Base-by-base conservation (phyloP, 2,797 vertebrate species). In the Falco peregrinus region DNA sequence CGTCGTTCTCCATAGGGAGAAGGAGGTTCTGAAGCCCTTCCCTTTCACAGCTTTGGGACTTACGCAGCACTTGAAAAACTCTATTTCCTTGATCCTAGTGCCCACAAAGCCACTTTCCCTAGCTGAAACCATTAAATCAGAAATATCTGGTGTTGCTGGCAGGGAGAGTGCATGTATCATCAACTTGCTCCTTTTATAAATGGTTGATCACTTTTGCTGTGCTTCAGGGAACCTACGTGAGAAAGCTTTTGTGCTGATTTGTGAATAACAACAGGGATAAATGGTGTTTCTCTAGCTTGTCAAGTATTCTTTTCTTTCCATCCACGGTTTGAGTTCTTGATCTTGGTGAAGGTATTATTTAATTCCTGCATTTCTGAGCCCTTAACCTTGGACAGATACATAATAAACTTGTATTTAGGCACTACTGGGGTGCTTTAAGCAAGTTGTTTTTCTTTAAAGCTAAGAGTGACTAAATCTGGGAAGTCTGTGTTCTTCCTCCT, bases 361-460 rank as follows among this genome's bases (percentile, higher is more conserved):
- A 87, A 63, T 91, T 81, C 87, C 57, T 91, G 7, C n/a, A 33
- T 81, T 91, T 76, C 79, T 63, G 33, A 95, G 78, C 68, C 26
- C 35, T 28, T 90, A 64, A n/a, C 18, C 82, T 71, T 45, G 31
- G 33, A 65, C 53, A 88, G 87, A 85, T 79, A n/a, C 25, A 43
- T 64, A 37, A 20, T 35, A 57, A n/a, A 16, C 39, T 79, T 82
- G 63, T 71, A 47, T 87, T 96, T 93, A 87, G 61, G 35, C 77
- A 33, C 67, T 84, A 29, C 45, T 9, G 2, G 67, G 45, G 82
- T 84, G 67, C 71, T 89, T 68, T 87, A 79, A 77, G 70, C 92
- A 88, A 87, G 70, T 77, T 91, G 50, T 18, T 95, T 93, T 90
- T 57, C 71, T 95, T 84, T 96, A 85, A 95, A 89, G 39, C 56